phyloP scores from a whole-genome alignment of 2,113 vertebrate genomes.

The Dipodomys stephensi region DNA sequence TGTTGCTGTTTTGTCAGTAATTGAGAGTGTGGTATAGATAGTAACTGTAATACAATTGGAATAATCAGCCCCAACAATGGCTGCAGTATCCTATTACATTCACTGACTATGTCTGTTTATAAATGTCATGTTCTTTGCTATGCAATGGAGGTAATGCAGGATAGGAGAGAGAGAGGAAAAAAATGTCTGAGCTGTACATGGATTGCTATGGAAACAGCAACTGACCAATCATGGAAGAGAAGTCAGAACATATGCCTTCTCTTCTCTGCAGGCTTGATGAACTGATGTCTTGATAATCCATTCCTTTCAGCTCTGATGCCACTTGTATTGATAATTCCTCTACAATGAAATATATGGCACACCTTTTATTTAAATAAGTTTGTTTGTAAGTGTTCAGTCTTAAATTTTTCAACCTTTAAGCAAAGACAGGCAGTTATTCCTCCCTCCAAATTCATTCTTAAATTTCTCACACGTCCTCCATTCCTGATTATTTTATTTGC shows the following conservation, averaged over 20 bases:
- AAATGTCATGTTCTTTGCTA: slow-evolving; percentile 60
- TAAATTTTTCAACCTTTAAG: background rate
- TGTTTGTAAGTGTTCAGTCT: background rate
- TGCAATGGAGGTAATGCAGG: slow-evolving; percentile 49
- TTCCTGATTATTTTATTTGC: background rate
- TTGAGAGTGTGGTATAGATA: background rate
- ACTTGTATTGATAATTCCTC: slow-evolving; percentile 41
- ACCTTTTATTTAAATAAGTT: slow-evolving; percentile 13
- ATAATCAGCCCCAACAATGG: slow-evolving; percentile 7
- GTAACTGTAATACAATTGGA: slow-evolving; percentile 5
- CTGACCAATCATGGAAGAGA: slow-evolving; percentile 71
- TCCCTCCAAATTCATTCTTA: background rate
- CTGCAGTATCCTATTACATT: background rate
- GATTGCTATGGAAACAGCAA: slow-evolving; percentile 78
- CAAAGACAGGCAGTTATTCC: background rate
- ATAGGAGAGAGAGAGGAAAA: background rate
- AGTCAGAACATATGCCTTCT: slow-evolving; percentile 43
- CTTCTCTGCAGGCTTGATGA: slow-evolving; percentile 36
- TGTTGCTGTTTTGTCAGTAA: slow-evolving; percentile 7
- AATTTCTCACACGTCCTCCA: background rate
- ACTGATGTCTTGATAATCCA: slow-evolving; percentile 8
- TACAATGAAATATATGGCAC: background rate
- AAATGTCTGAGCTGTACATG: slow-evolving; percentile 53
- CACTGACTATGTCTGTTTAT: slow-evolving; percentile 36
- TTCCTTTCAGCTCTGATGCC: slow-evolving; percentile 37